Percentiles rank a stretch among this genome's conserved stretches.
These are phyloP conservation scores for Smittia sp. DNA, from an alignment of 2,888 invertebrate species.

Conservation along the genomic window DNA sequence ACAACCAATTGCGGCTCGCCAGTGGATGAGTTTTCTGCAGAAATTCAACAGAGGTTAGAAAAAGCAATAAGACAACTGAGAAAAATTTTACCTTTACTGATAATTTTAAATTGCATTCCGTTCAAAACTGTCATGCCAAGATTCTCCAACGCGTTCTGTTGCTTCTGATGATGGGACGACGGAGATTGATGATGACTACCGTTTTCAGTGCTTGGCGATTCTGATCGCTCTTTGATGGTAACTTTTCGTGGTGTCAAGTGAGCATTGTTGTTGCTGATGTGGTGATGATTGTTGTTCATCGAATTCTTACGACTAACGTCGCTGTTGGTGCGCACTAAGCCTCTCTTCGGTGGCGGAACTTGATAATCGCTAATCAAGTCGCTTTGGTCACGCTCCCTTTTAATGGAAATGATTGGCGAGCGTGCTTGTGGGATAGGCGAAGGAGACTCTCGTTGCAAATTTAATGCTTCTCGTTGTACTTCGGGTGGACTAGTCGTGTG, in stretches of 20 bases:
- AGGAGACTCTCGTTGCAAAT: conserved; percentile 64
- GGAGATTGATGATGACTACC: conserved; percentile 43
- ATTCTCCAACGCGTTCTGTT: conserved; percentile 55
- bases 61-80: neutral
- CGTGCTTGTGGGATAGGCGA: conserved; percentile 50
- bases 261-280: conserved; percentile 44
- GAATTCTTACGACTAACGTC: conserved; percentile 49
- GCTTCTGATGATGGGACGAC: conserved; percentile 48
- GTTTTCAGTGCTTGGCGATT: conserved; percentile 42
- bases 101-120: conserved; percentile 71
- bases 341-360: conserved; percentile 63
- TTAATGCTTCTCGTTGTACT: conserved; percentile 69
- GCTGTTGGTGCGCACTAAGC: conserved; percentile 50
- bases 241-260: conserved; percentile 44
- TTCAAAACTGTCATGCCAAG: conserved; percentile 35
- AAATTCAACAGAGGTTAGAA: neutral
- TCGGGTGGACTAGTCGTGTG: conserved; percentile 38
- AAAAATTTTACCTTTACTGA: conserved; percentile 71
- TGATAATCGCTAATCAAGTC: conserved; percentile 52
- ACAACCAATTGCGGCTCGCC: conserved; percentile 88
- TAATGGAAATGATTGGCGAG: conserved; percentile 52
- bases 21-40: conserved; percentile 72
- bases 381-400: conserved; percentile 55
- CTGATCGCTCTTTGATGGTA: conserved; percentile 45
- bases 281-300: conserved; percentile 41